Percentiles rank a stretch among this genome's conserved stretches.
These are phyloP conservation scores for Mythimna loreyi DNA, from an alignment of 2,888 invertebrate genomes.

Conservation along the genomic window DNA sequence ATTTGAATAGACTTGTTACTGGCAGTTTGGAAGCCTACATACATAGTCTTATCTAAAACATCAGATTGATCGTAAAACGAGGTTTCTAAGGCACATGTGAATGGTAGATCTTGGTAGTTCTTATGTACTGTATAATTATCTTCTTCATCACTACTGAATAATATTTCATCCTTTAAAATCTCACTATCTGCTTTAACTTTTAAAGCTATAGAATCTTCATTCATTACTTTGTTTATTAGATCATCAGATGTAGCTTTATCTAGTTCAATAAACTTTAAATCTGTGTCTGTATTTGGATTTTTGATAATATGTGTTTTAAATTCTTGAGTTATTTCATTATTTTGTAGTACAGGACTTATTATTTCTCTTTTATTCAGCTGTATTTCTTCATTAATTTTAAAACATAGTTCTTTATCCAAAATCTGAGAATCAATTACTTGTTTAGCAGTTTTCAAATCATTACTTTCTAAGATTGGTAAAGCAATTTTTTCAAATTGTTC, in stretches of 20 bases:
- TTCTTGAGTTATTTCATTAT: slow-evolving; percentile 28
- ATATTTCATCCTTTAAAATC: slow-evolving; percentile 77
- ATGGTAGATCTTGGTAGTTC: slow-evolving; percentile 75
- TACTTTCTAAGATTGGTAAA: slow-evolving; percentile 71
- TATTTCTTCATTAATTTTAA: slow-evolving; percentile 65
- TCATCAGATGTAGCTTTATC: slow-evolving; percentile 42
- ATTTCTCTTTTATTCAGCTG: slow-evolving; percentile 46
- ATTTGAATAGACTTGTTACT: slow-evolving; percentile 84
- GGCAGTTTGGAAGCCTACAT: slow-evolving; percentile 86
- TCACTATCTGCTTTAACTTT: slow-evolving; percentile 39
- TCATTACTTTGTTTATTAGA: slow-evolving; percentile 18
- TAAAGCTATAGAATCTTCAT: slow-evolving; percentile 18
- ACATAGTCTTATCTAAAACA: slow-evolving; percentile 79
- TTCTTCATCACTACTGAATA: slow-evolving; percentile 87
- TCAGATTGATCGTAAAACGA: slow-evolving; percentile 74
- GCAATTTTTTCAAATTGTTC: slow-evolving; percentile 82
- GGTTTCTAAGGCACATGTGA: slow-evolving; percentile 80
- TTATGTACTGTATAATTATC: slow-evolving; percentile 66
- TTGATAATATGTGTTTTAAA: slow-evolving; percentile 23
- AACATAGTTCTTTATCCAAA: slow-evolving; percentile 72
- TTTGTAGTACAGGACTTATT: slow-evolving; percentile 64
- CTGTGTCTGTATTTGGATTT: slow-evolving; percentile 13
- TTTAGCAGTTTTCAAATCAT: slow-evolving; percentile 72
- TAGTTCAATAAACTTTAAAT: slow-evolving; percentile 44
- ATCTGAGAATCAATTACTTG: slow-evolving; percentile 81